Evolutionary conservation across 2,113 vertebrate species (phyloP).

Genomic region (Oriolus oriolus): DNA sequence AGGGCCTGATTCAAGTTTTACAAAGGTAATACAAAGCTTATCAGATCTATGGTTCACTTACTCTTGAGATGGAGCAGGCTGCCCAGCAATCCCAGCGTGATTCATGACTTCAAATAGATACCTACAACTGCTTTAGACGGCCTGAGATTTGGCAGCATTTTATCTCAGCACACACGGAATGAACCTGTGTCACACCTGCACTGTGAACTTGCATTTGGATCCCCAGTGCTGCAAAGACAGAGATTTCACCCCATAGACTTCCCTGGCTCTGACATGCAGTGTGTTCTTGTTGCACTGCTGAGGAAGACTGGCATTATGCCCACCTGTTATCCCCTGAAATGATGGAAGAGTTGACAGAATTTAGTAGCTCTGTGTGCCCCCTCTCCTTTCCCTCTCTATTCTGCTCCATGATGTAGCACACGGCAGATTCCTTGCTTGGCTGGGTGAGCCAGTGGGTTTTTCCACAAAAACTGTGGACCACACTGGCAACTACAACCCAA

Average conservation of each 20-base stretch:
- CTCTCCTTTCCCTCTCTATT: neutral
- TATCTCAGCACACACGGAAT: neutral
- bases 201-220: neutral
- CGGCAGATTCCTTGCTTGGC: neutral
- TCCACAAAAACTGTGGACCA: neutral
- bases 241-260: neutral
- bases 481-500: neutral
- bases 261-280: neutral
- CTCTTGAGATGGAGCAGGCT: neutral
- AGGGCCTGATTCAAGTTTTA: neutral
- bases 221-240: neutral
- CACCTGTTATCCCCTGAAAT: neutral
- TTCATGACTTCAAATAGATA: neutral
- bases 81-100: neutral
- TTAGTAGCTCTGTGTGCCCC: rapidly evolving
- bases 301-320: neutral
- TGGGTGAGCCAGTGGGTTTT: neutral
- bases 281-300: neutral
- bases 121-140: neutral
- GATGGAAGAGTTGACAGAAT: neutral
- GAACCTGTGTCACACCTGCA: neutral
- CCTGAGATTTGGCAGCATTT: neutral
- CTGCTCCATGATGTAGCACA: neutral
- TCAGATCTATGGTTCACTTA: neutral
- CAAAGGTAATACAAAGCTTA: neutral